A percentile compares a stretch with the other conserved stretches of the same genome.
Evolutionary conservation across 2,797 vertebrate genomes (phyloP).

Genomic region (Sylvia borin): DNA sequence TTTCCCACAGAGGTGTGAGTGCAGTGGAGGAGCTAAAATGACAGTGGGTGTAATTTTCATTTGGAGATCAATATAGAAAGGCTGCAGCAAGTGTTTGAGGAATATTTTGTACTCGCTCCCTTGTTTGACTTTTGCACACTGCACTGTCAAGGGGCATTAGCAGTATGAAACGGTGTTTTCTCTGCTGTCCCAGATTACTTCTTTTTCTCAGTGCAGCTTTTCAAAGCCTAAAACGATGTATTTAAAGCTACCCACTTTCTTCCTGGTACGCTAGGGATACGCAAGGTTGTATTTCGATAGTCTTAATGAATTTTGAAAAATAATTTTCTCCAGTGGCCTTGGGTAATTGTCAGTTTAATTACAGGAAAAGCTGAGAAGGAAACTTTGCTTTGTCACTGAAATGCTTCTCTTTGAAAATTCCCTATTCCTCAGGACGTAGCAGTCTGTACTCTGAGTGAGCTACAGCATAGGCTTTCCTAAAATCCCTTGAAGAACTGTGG

Average conservation of each 20-base stretch:
- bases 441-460: not conserved
- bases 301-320: constrained; percentile 65
- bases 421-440: not conserved
- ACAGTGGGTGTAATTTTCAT: constrained; percentile 1
- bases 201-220: not conserved
- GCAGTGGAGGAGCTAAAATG: not conserved
- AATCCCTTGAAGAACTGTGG: constrained; percentile 41
- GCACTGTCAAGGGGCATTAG: not conserved
- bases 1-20: not conserved
- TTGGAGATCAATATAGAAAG: not conserved
- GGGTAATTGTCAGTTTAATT: constrained; percentile 71
- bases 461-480: not conserved
- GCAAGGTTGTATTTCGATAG: constrained; percentile 46
- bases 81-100: not conserved
- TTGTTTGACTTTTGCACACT: constrained; percentile 20
- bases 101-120: not conserved
- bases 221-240: not conserved
- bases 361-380: constrained; percentile 48
- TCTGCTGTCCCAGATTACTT: not conserved
- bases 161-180: constrained; percentile 1
- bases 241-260: constrained; percentile 47
- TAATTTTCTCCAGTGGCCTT: constrained; percentile 62
- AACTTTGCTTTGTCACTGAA: constrained; percentile 58
- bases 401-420: constrained; percentile 51
- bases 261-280: constrained; percentile 21